Base-by-base conservation (phyloP, 2,797 vertebrate species). In the Pagetopsis macropterus region DNA sequence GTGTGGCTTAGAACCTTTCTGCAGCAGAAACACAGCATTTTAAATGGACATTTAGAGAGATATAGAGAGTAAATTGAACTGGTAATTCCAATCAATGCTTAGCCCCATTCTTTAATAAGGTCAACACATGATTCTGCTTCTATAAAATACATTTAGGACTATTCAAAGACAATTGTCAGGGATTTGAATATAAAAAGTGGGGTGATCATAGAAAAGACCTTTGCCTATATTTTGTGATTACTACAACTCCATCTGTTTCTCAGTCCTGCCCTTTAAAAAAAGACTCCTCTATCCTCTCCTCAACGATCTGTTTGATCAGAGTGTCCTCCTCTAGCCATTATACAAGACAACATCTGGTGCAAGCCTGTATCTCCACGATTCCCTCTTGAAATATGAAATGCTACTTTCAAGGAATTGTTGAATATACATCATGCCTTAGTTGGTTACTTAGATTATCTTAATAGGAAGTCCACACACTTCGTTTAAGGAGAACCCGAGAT, bases 151-250 rank as follows among this genome's bases (percentile, higher is more conserved):
- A 84, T 82, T 86, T 80, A 81, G 81, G 72, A 84, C 72, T 31
- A 69, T 79, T 80, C 61, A 70, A 68, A 90, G 70, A 88, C 84
- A 88, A 84, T 70, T 85, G 79, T 76, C 41, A 67, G 40, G 75
- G 81, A 89, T 91, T 84, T 90, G 76, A 78, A 86, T 86, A 76
- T 86, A 79, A 81, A 84, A 89, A 80, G 80, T 84, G 75, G 65
- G 69, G 66, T 62, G 67, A 86, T 79, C 82, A 65, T 81, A 45
- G 55, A 83, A 71, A 81, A 82, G 76, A 87, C 79, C 88, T 90
- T 90, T 84, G 75, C 77, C 83, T 81, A 87, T 77, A 86, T 87
- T 87, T 73, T 80, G 66, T 87, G 87, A 89, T 90, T 83, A 87
- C 75, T 70, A 70, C 78, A 66, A 76, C 81, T 87, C 75, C 81